These are phyloP conservation scores for Acropora tenuis DNA, from an alignment of 64 coral and sea anemone species.

Conservation along the genomic window DNA sequence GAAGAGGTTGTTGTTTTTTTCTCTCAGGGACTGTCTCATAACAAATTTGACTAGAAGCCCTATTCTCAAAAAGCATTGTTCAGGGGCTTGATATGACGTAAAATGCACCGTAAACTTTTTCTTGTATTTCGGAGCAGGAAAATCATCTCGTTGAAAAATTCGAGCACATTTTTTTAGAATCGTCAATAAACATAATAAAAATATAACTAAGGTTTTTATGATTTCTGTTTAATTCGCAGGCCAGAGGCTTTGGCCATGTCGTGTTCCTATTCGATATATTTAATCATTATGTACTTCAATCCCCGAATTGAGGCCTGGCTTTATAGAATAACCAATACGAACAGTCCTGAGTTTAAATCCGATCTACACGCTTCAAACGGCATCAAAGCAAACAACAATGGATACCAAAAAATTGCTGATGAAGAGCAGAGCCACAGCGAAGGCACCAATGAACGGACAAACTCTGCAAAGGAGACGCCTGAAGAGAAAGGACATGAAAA, in stretches of 20 bases:
- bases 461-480: slow-evolving; percentile 3
- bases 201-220: neutral
- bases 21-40: no score
- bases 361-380: slow-evolving; percentile 65
- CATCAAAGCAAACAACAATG: neutral
- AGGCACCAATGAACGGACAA: neutral
- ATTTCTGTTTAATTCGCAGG: slow-evolving; percentile 31
- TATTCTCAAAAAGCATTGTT: no score
- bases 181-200: neutral
- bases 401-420: slow-evolving; percentile 2
- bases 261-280: slow-evolving; percentile 66
- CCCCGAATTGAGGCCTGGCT: slow-evolving; percentile 54
- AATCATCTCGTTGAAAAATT: no score
- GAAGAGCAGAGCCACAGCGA: slow-evolving; percentile 8
- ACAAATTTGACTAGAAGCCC: no score
- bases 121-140: no score
- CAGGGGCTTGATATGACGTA: no score
- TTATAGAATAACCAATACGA: slow-evolving; percentile 70
- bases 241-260: slow-evolving; percentile 71
- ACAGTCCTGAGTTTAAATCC: slow-evolving; percentile 38
- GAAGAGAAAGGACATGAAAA: neutral
- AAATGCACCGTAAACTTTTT: no score
- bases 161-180: no score
- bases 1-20: no score
- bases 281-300: slow-evolving; percentile 85